These are phyloP conservation scores for Drosophila rubida DNA, from an alignment of 2,888 invertebrate species.

Conservation along the genomic window DNA sequence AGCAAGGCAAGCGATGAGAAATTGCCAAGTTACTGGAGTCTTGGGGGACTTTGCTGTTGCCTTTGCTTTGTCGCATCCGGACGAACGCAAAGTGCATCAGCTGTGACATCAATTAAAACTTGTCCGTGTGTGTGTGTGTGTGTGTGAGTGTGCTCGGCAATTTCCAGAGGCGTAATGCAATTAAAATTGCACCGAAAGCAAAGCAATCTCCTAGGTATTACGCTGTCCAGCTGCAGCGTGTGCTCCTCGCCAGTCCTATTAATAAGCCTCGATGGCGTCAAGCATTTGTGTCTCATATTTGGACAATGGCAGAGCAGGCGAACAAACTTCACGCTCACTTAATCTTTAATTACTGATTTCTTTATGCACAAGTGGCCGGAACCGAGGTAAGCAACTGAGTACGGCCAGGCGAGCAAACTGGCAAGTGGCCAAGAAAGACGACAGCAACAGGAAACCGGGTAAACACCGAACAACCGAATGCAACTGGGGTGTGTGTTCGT, in stretches of 20 bases:
- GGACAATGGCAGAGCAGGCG: neutral
- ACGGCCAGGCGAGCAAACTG: constrained; percentile 1
- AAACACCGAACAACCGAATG: constrained; percentile 33
- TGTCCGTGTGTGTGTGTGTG: constrained; percentile 49
- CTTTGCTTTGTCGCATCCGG: constrained; percentile 10
- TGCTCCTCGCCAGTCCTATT: constrained; percentile 14
- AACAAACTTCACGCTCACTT: constrained; percentile 41
- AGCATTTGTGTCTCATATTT: constrained; percentile 2
- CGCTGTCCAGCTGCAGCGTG: constrained; percentile 27
- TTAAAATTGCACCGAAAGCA: constrained; percentile 63
- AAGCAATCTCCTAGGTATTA: constrained; percentile 41
- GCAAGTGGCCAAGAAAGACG: constrained; percentile 12
- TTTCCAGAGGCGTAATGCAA: constrained; percentile 69
- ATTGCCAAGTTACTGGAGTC: constrained; percentile 38
- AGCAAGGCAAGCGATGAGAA: constrained; percentile 31
- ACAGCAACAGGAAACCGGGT: constrained; percentile 38
- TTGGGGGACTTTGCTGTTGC: constrained; percentile 7
- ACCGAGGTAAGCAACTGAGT: constrained; percentile 36
- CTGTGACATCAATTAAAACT: constrained; percentile 74
- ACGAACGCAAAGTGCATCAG: constrained; percentile 59
- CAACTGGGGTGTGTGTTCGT: constrained; percentile 10
- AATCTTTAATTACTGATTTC: constrained; percentile 67
- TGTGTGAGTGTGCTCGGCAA: constrained; percentile 39
- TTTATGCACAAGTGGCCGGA: constrained; percentile 48
- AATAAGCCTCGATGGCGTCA: constrained; percentile 23